Conservation (phyloP, 2,797 vertebrate species). For the Tenualosa thibaudeaui region DNA sequence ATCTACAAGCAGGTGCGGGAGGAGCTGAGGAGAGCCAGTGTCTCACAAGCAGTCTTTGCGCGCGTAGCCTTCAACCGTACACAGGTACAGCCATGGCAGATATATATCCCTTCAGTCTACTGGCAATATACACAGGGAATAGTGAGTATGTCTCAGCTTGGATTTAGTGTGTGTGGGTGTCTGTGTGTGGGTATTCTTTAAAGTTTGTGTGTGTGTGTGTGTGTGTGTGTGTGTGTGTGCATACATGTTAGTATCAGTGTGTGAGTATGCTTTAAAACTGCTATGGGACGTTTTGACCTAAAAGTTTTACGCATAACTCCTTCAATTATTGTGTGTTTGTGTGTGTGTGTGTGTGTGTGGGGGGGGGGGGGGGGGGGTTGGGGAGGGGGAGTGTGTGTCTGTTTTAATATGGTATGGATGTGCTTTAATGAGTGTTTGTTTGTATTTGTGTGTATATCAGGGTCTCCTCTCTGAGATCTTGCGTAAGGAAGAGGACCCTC, state of each 20-base stretch:
- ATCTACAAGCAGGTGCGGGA: conserved; percentile 99
- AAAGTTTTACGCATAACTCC: too few relatives aligned
- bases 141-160: background rate
- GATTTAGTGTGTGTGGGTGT: background rate
- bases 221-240: background rate
- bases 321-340: too few relatives aligned
- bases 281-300: too few relatives aligned
- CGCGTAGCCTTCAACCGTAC: conserved; percentile 98
- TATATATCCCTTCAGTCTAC: background rate
- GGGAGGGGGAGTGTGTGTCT: conserved; percentile 64
- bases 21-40: conserved; percentile 94
- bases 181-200: background rate
- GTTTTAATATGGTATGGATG: conserved; percentile 15
- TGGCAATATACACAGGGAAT: background rate
- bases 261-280: background rate
- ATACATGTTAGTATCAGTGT: background rate
- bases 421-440: conserved; percentile 36
- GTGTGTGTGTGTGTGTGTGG: background rate
- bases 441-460: conserved; percentile 63
- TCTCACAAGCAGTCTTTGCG: conserved; percentile 96
- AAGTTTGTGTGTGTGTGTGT: background rate
- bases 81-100: conserved; percentile 76
- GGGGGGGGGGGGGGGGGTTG: background rate
- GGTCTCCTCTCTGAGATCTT: conserved; percentile 95
- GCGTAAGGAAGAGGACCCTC: conserved; percentile 94